These are phyloP conservation scores for Hydroisotoma schaefferi DNA, from an alignment of 2,888 invertebrate species.

Conservation along the genomic window DNA sequence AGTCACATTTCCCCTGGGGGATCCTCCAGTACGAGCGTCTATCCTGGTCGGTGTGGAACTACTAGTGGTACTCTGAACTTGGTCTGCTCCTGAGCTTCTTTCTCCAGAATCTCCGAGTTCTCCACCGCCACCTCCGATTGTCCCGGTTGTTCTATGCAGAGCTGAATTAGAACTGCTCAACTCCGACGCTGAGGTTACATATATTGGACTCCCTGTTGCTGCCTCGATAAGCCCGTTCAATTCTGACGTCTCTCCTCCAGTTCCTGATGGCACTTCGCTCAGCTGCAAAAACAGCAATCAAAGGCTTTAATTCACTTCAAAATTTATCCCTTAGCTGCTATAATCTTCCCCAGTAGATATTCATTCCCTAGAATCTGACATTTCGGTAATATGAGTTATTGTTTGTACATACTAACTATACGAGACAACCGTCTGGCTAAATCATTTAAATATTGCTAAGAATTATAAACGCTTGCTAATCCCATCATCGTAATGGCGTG, in stretches of 20 bases:
- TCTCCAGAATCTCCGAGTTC: conserved; percentile 17
- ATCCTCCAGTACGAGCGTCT: conserved; percentile 47
- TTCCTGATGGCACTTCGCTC: conserved; percentile 59
- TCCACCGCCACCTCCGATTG: conserved; percentile 30
- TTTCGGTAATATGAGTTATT: too few species aligned
- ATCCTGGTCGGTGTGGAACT: conserved; percentile 54
- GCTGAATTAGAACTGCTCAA: conserved; percentile 48
- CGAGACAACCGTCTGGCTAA: too few species aligned
- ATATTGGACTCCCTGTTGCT: conserved; percentile 61
- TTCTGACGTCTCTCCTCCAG: conserved; percentile 54
- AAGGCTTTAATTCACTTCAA: neutral
- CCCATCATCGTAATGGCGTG: too few species aligned
- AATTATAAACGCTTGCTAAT: too few species aligned
- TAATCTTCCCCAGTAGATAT: neutral
- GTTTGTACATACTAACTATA: too few species aligned
- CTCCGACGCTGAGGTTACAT: conserved; percentile 67
- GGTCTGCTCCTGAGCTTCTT: conserved; percentile 9
- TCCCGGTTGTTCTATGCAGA: conserved; percentile 39
- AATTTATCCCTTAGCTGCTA: neutral
- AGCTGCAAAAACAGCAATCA: conserved; percentile 55
- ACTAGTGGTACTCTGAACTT: conserved; percentile 48
- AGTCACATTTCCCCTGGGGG: conserved; percentile 26
- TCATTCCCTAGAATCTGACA: neutral
- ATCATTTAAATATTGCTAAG: too few species aligned
- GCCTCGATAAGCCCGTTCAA: conserved; percentile 78